Base-by-base conservation (phyloP, 2,888 invertebrate species). In the Ligdia adustata region DNA sequence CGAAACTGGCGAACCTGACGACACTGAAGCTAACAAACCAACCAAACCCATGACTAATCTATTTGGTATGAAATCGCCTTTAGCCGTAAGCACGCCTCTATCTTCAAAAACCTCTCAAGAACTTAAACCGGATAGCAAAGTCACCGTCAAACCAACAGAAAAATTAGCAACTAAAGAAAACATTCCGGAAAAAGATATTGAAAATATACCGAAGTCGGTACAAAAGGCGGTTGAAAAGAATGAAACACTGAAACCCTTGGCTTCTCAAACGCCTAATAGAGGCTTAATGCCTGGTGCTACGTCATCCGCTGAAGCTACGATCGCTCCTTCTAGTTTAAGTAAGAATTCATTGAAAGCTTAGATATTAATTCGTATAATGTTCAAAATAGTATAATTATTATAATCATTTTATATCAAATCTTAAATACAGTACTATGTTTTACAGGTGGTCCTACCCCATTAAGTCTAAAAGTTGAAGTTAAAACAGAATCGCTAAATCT, bases 1-100 rank as follows among this genome's bases (percentile, higher is more conserved):
- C 32, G 88, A 85, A 72, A 86, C 83, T 3, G 83, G 82, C 0
- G 88, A 88, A 69, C 65, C 69, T 3, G 82, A 82, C 52, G 43
- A 62, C 6, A 35, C 52, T 1, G 57, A 52, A 5, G 27, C 41
- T 68, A 55, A 41, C 64, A 14, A 34, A n/a, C n/a, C n/a, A n/a
- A n/a, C n/a, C n/a, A n/a, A 84, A 69, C 74, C 77, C 1, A 51
- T 77, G 9, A 69, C 75, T 0, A 79, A 76, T 48, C 52, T 80
- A 20, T 84, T 83, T 47, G 78, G 60, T 24, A 57, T 75, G 45
- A 79, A 83, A 7, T 49, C 69, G 4, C 55, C 71, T 1, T 55
- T 69, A 1, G 56, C 72, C 20, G 16, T 58, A n/a, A 64, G 46
- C 31, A 52, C 66, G 2, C 67, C 75, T 40, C 72, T 69, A 13